A percentile compares a stretch with the other conserved stretches of the same genome.
phyloP scores from a whole-genome alignment of 2,797 vertebrate genomes.

The Poecilia picta region DNA sequence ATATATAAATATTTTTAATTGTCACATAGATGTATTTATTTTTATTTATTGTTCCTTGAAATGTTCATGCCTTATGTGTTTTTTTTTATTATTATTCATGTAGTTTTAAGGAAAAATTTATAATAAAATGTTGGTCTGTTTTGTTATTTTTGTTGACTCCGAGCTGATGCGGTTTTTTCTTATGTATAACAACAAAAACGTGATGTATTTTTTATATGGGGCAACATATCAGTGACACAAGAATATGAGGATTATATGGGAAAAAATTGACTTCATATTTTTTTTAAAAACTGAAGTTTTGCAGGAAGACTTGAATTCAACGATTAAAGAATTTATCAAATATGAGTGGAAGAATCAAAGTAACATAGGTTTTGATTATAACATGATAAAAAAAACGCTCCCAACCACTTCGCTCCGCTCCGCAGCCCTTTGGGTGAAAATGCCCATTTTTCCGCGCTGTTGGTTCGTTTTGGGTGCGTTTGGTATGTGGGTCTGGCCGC shows the following conservation, averaged over 20 bases:
- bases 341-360: background rate
- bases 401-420: too few relatives aligned
- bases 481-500: slow-evolving; percentile 29
- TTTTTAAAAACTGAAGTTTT: background rate
- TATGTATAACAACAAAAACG: background rate
- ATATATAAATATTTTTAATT: background rate
- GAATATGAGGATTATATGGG: too few relatives aligned
- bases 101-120: background rate
- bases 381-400: too few relatives aligned
- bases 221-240: background rate
- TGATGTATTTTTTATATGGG: background rate
- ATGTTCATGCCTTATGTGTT: too few relatives aligned
- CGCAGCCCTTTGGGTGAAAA: too few relatives aligned
- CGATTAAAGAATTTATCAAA: background rate
- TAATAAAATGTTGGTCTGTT: background rate
- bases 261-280: too few relatives aligned
- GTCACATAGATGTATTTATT: background rate
- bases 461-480: slow-evolving; percentile 26
- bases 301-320: background rate
- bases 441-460: too few relatives aligned
- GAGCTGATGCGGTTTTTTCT: background rate
- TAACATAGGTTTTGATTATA: too few relatives aligned
- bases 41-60: background rate
- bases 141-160: background rate
- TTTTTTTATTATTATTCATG: background rate